Evolutionary conservation across 2,888 invertebrate genomes (phyloP).

Genomic region (Melanophora roralis): DNA sequence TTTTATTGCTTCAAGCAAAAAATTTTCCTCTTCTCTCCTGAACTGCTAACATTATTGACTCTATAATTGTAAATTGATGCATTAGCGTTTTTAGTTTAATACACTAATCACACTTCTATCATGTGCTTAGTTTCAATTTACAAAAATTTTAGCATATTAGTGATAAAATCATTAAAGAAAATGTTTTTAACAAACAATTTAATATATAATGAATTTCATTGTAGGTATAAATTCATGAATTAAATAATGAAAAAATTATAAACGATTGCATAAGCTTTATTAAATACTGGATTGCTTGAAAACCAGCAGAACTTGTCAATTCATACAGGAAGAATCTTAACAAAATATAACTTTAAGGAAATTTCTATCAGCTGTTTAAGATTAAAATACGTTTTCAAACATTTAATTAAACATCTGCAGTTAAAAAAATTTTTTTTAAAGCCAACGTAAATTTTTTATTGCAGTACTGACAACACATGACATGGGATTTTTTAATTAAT

Average conservation of each 20-base stretch:
- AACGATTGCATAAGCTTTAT: neutral
- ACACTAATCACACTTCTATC: slow-evolving; percentile 1
- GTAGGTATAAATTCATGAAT: neutral
- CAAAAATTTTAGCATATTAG: neutral
- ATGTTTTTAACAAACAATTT: neutral
- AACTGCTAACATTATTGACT: neutral
- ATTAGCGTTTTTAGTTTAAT: neutral
- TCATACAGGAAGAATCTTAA: slow-evolving; percentile 16
- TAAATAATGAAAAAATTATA: neutral
- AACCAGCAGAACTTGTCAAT: neutral
- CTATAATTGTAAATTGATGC: neutral
- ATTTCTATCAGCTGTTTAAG: neutral
- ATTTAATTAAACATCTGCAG: slow-evolving; percentile 27
- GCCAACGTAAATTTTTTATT: neutral
- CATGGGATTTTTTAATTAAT: slow-evolving; percentile 8
- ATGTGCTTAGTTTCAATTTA: slow-evolving; percentile 3
- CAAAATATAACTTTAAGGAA: slow-evolving; percentile 5
- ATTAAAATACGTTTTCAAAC: neutral
- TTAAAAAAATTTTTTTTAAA: neutral
- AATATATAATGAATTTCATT: neutral
- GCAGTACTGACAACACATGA: slow-evolving; percentile 19
- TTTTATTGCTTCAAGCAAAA: neutral
- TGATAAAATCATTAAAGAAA: slow-evolving; percentile 8
- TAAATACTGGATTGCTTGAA: neutral
- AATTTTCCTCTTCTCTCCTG: neutral